Conservation (phyloP, 2,113 vertebrate species). For the Proteles cristata region DNA sequence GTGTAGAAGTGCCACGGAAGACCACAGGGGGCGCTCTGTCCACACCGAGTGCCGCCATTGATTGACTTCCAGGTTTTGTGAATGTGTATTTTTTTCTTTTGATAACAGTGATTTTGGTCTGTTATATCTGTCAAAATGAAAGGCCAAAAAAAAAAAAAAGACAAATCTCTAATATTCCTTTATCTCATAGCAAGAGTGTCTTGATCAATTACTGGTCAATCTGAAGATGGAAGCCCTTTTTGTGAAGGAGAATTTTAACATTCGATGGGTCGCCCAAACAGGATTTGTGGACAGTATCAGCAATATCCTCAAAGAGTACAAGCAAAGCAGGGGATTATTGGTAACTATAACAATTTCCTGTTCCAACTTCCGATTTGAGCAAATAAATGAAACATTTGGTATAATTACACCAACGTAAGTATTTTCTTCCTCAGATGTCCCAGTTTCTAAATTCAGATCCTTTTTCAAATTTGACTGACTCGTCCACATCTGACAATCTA, state of each 20-base stretch:
- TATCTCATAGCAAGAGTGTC: conserved; percentile 86
- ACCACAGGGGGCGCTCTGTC: too few species aligned
- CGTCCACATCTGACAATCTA: neutral
- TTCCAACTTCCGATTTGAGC: neutral
- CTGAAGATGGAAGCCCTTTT: conserved; percentile 87
- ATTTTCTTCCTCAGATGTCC: neutral
- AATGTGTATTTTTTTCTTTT: neutral
- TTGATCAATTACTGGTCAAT: conserved; percentile 90
- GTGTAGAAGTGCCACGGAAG: accelerated
- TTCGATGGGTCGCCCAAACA: conserved; percentile 90
- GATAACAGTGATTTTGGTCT: neutral
- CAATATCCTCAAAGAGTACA: conserved; percentile 90
- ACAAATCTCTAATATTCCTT: neutral
- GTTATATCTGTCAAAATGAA: neutral
- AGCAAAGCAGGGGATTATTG: conserved; percentile 88
- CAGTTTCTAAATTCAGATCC: neutral
- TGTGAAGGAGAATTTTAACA: conserved; percentile 90
- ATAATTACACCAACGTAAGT: accelerated
- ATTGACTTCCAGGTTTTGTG: neutral
- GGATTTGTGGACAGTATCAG: conserved; percentile 93
- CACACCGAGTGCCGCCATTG: neutral
- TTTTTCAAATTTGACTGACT: neutral
- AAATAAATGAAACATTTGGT: neutral
- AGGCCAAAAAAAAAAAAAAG: neutral
- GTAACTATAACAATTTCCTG: conserved; percentile 81